Evolutionary conservation across 2,113 vertebrate genomes (phyloP), one percentile per base, ranked within the genome.

Genomic region (Silurus glanis): DNA sequence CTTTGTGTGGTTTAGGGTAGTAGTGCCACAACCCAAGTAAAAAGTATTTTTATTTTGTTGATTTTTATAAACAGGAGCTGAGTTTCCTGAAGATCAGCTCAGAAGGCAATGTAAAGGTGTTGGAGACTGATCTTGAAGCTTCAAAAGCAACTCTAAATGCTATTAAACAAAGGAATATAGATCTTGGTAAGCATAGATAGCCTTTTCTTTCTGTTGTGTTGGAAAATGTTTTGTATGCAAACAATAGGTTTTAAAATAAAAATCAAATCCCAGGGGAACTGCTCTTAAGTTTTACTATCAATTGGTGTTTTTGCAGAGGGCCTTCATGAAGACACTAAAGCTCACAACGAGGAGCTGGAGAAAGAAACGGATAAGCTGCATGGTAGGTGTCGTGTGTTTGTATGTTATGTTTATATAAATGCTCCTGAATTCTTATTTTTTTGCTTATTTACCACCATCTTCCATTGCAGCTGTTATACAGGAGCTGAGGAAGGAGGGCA

Each of bases 101-200:
- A 21, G 92, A 94, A 79, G 94, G 93, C 13, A 92, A 94, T 21
- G 53, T 95, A 16, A 94, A 92, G 69, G 80, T 89, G 6, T 78
- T 96, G 28, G 92, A 96, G 89, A 91, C 87, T 0, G 94, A 95
- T 28, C 89, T 96, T 23, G 90, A 92, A 56, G 87, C 93, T 74
- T 92, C 89, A 45, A 94, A 74, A 59, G 87, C 88, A 51, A 91
- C 92, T 5, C 85, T 92, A 21, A 62, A 84, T 10, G 84, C 92
- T 69, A 87, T 96, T 1, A 92, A 88, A n/a, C 94, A 95, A 64
- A 93, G 92, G 61, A 95, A 94, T 83, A 88, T 87, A 80, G 93
- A 95, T 90, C 90, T 96, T 78, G 94, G 96, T 96, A 89, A 92
- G 90, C 13, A 37, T 69, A 17, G 0, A 37, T 10, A 28, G 1